Conservation (phyloP, 2,113 vertebrate genomes). For the Equus quagga region DNA sequence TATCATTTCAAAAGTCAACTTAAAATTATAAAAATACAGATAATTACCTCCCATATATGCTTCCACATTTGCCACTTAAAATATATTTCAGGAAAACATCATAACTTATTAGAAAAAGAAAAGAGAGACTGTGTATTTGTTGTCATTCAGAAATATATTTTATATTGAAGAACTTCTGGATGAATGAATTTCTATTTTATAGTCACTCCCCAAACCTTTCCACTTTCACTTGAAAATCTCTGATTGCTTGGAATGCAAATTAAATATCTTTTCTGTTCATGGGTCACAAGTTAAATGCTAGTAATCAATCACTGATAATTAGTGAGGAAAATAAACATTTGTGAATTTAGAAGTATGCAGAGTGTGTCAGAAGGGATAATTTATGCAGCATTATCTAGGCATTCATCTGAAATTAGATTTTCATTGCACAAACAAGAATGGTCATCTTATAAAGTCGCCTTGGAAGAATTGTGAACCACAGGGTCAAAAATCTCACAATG, state of each 20-base stretch:
- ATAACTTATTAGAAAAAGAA: background rate
- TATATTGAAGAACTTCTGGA: background rate
- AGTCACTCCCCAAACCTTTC: constrained; percentile 6
- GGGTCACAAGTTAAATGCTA: background rate
- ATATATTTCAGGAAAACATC: constrained; percentile 7
- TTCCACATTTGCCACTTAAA: constrained; percentile 17
- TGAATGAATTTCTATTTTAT: constrained; percentile 27
- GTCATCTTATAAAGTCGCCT: background rate
- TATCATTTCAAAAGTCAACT: background rate
- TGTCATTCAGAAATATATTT: constrained; percentile 26
- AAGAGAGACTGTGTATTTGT: background rate
- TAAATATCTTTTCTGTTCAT: background rate
- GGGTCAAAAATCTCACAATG: constrained; percentile 44
- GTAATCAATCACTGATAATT: background rate
- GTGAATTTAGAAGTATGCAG: background rate
- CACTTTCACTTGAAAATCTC: constrained; percentile 42
- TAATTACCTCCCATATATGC: background rate
- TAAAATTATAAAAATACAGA: constrained; percentile 14
- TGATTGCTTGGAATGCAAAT: constrained; percentile 33
- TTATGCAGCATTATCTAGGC: background rate
- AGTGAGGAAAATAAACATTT: constrained; percentile 18
- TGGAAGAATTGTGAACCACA: background rate
- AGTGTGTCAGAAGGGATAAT: background rate
- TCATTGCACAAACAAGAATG: constrained; percentile 3
- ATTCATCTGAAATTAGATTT: background rate